Percentiles rank a stretch among this genome's conserved stretches.
These are phyloP conservation scores for Macrobrachium rosenbergii DNA, from an alignment of 1,140 invertebrate species.

Conservation along the genomic window DNA sequence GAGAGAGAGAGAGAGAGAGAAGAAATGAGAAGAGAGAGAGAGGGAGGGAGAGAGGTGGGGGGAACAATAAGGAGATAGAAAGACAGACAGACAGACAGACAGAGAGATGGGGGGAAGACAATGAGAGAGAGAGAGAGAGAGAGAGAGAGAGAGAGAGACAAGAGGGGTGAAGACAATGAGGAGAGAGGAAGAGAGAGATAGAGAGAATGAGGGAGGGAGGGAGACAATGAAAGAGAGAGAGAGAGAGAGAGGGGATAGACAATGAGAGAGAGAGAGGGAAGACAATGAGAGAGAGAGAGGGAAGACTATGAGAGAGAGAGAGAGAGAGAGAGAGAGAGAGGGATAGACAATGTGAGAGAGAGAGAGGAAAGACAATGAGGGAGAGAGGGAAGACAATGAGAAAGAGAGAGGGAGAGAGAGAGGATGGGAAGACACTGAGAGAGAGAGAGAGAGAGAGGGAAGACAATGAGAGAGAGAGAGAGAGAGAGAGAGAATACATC, in stretches of 20 bases:
- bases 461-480: too few relatives aligned
- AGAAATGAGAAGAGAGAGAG: neutral
- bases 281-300: neutral
- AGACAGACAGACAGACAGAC: neutral
- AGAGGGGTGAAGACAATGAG: too few relatives aligned
- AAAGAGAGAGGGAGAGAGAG: neutral
- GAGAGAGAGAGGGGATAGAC: neutral
- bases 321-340: neutral
- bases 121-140: conserved; percentile 16
- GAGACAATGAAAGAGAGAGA: too few relatives aligned
- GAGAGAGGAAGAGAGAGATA: neutral
- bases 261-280: neutral
- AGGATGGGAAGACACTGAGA: neutral
- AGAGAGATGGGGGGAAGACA: neutral
- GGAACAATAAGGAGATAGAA: neutral
- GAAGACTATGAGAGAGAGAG: neutral
- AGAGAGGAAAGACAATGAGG: too few relatives aligned
- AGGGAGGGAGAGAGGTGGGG: neutral
- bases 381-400: neutral
- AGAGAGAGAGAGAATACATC: neutral
- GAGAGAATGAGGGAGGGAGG: neutral
- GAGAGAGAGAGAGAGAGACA: neutral
- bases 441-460: neutral
- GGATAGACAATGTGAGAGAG: neutral
- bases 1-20: neutral